phyloP scores from a whole-genome alignment of 1,140 invertebrate species.

The Temnothorax curvispinosus region DNA sequence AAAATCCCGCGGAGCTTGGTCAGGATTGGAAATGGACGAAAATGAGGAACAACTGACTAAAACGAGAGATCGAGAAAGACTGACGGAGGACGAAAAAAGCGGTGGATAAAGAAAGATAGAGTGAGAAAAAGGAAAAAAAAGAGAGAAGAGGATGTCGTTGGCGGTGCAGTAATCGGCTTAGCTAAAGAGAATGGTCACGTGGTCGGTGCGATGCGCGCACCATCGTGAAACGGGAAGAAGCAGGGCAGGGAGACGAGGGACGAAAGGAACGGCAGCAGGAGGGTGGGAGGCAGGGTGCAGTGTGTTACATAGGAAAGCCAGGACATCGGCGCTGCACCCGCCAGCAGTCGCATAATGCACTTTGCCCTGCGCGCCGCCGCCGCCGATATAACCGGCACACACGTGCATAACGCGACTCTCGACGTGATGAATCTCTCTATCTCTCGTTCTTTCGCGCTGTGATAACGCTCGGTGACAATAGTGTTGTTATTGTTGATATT shows the following conservation, averaged over 20 bases:
- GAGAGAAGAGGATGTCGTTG: slow-evolving; percentile 14
- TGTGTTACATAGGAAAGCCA: slow-evolving; percentile 75
- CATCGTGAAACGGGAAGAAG: slow-evolving; percentile 58
- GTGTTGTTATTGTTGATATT: slow-evolving; percentile 37
- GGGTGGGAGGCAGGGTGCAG: slow-evolving; percentile 54
- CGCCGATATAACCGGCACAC: slow-evolving; percentile 56
- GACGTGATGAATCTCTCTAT: slow-evolving; percentile 24
- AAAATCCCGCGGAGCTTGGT: background rate
- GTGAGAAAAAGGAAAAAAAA: background rate
- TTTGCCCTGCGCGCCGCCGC: slow-evolving; percentile 74
- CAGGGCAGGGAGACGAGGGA: background rate
- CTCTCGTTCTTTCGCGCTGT: slow-evolving; percentile 1
- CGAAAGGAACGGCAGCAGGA: slow-evolving; percentile 40
- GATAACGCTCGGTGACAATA: slow-evolving; percentile 29
- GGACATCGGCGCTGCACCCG: slow-evolving; percentile 69
- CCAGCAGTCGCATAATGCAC: slow-evolving; percentile 79
- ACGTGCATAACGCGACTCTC: slow-evolving; percentile 55
- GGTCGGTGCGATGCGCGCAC: slow-evolving; percentile 64
- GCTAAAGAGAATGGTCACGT: slow-evolving; percentile 67
- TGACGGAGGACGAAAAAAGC: background rate
- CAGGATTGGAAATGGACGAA: background rate
- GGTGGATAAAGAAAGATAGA: background rate
- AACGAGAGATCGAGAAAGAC: background rate
- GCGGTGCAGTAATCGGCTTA: slow-evolving; percentile 67
- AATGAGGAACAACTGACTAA: background rate